Base-by-base conservation (phyloP, 2,113 vertebrate species). In the Gymnobelideus leadbeateri region DNA sequence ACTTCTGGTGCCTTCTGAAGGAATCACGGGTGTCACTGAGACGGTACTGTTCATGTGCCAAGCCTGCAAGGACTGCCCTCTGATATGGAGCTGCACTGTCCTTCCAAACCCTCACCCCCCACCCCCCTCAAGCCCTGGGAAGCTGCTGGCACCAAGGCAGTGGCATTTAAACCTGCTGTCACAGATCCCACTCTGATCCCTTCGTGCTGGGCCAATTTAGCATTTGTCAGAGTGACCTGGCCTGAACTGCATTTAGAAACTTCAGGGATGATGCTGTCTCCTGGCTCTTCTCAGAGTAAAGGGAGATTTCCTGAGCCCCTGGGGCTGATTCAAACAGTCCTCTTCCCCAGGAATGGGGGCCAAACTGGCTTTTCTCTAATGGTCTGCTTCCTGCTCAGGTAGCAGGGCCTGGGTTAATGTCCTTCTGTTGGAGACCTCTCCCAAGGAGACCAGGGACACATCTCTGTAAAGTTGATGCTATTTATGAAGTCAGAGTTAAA, bases 191-290 rank as follows among this genome's bases (percentile, higher is more conserved):
- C 97, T 97, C 89, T 55, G 89, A 89, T 77, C 95, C 95, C 93
- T 1, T 43, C 1, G 0, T n/a, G 57, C 51, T 97, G 68, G 68
- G 98, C 97, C 98, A 98, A 93, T 53, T 90, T 91, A 89, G 97
- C 97, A 98, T 97, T 96, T 98, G 98, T 97, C 97, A 90, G 50
- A 92, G 93, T 97, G 98, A 98, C 97, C 97, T 94, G 96, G 97
- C 96, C 96, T 97, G 96, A 98, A 98, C 98, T 94, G 97, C 96
- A 97, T 98, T 98, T 98, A 97, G 97, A 98, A 97, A 77, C 97
- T 97, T 92, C n/a, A 8, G 95, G 51, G 96, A 95, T 53, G 53
- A 96, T 93, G 95, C 95, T 37, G 1, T 90, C 95, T 97, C 91
- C 96, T 89, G 31, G 47, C 84, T 94, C 84, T 14, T 95, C 95